Evolutionary conservation across 2,113 vertebrate genomes (phyloP), one percentile per base, ranked within the genome.

Genomic region (Lophius piscatorius): DNA sequence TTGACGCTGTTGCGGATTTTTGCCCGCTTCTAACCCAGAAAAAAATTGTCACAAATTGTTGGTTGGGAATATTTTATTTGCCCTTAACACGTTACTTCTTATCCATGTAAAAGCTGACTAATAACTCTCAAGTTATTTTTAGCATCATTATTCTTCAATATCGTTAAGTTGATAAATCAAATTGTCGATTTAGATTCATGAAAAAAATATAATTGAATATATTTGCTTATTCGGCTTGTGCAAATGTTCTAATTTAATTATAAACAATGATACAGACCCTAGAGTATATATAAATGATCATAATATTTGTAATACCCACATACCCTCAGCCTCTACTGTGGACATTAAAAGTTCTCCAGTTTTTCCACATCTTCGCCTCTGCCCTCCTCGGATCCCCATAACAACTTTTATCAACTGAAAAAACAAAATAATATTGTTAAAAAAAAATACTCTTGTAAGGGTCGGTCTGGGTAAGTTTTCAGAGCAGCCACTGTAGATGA

Each of bases 31-130:
- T 70, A 29, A 28, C 38, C 41, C 7, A 26, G 58, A 28, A 12
- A 22, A 60, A 55, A 50, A 58, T 50, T 33, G 49, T 70, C 62
- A 50, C 73, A 82, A 76, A 75, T 75, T 66, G 47, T 54, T 65
- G 34, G 54, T 69, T 76, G 76, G 70, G 61, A 40, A 45, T 13
- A 42, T 62, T 23, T 55, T 9, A 58, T 42, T 63, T 51, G 49
- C 72, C 55, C 63, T 58, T 70, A 66, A 77, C 69, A 71, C 62
- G 45, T 70, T 62, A 26, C 21, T 60, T 74, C 52, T 62, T 47
- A 63, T 76, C 64, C 70, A 13, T 39, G 55, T 54, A 24, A 29
- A 46, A 23, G 9, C 21, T 38, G 22, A 14, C 26, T 59, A 62
- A 51, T 74, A 48, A 70, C 52, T 67, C 68, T 67, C 54, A 36